Percentiles rank a stretch among this genome's conserved stretches.
These are phyloP conservation scores for Glomeris maerens DNA, from an alignment of 1,140 invertebrate species.

Conservation along the genomic window DNA sequence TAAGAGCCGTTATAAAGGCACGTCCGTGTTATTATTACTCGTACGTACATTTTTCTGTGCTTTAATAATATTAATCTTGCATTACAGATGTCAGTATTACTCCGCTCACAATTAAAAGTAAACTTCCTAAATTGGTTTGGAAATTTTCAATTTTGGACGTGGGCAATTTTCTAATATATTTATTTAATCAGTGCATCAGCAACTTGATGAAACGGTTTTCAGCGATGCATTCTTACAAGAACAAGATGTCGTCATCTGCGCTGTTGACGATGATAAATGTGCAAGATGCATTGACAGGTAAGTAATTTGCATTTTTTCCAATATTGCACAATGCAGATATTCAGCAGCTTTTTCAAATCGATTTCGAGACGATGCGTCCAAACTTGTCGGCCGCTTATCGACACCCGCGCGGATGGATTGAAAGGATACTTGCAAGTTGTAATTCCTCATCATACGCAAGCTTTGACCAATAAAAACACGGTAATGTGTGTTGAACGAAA, in stretches of 20 bases:
- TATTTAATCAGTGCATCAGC: background rate
- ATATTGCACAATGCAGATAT: conserved; percentile 1
- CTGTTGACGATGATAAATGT: conserved; percentile 18
- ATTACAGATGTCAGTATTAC: background rate
- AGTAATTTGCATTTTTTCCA: background rate
- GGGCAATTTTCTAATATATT: conserved; percentile 1
- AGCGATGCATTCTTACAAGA: conserved; percentile 15
- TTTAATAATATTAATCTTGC: background rate
- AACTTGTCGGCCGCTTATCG: conserved; percentile 14
- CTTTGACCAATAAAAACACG: conserved; percentile 22
- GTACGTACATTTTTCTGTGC: background rate
- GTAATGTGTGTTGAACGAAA: background rate
- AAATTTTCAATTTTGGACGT: background rate
- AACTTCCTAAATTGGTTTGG: background rate
- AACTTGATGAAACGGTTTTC: conserved; percentile 7
- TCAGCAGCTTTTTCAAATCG: background rate
- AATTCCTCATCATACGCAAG: conserved; percentile 16
- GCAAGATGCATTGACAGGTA: conserved; percentile 16
- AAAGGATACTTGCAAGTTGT: conserved; percentile 20
- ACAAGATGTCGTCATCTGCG: conserved; percentile 15
- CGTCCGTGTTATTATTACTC: background rate
- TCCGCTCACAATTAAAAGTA: background rate
- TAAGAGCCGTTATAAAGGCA: conserved; percentile 20
- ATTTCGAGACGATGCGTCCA: conserved; percentile 12
- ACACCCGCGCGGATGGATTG: conserved; percentile 17